Evolutionary conservation across 2,113 vertebrate species (phyloP), one percentile per base, ranked within the genome.

Genomic region (Chaenocephalus aceratus): DNA sequence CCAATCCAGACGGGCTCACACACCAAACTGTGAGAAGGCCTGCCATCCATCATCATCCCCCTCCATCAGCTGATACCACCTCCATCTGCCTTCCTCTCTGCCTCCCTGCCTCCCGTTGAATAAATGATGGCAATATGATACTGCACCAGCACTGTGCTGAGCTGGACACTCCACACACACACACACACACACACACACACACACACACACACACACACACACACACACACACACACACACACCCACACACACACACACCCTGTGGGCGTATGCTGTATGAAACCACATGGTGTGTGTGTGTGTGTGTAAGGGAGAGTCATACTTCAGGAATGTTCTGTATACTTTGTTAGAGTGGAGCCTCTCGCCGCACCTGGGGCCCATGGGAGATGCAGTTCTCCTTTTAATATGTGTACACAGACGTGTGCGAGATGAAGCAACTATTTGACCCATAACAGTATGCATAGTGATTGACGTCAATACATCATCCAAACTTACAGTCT

Each of bases 311-410:
- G 1, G 9, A 14, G 45, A 64, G 72, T 92, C 89, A 88, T 86
- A 67, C 56, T 75, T 84, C 56, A 90, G 85, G 92, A 94, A 93
- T 93, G 91, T 67, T 58, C 49, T 64, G 59, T 89, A 65, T 83
- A 67, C 82, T 82, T 82, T 85, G 41, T 53, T 71, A 58, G 30
- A 63, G 57, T 46, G 70, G 59, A 75, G 69, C 46, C 67, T 61
- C 52, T 56, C 2, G 16, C 56, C 72, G 51, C 85, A 91, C 90
- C 88, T 90, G 85, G 72, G 80, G 72, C 78, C 54, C 51, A 30
- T 79, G 67, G 72, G 69, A 80, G 30, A 11, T 56, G 60, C 74
- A 57, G 52, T 56, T 56, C 60, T 73, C 23, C 51, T 48, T 49
- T 54, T 64, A 14, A 53, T 73, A 18, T 76, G 53, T 61, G 57